These are phyloP conservation scores for Panagrolaimus sp. DNA, from an alignment of 1,140 invertebrate genomes.

Conservation along the genomic window DNA sequence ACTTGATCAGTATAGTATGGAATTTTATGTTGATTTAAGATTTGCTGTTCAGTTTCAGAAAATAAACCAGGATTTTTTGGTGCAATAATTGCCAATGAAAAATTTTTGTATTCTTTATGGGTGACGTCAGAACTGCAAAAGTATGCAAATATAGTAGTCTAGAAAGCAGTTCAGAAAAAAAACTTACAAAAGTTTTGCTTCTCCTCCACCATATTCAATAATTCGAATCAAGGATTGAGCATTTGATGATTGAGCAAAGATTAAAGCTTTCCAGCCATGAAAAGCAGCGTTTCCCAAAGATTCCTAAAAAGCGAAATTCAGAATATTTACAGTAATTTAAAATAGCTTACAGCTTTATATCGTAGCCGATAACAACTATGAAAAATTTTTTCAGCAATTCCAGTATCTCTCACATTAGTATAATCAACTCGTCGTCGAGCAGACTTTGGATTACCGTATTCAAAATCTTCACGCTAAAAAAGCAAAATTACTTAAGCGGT, in stretches of 20 bases:
- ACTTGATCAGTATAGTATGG: slow-evolving; percentile 7
- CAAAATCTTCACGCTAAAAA: not conserved
- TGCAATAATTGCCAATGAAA: too few relatives aligned
- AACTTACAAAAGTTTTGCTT: slow-evolving; percentile 8
- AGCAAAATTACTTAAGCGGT: not conserved
- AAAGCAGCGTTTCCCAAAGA: not conserved
- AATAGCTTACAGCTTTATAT: not conserved
- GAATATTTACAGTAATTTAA: not conserved
- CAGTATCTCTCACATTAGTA: not conserved
- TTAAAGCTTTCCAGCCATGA: not conserved
- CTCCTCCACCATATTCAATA: slow-evolving; percentile 1
- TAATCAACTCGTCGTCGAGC: not conserved
- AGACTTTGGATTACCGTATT: slow-evolving; percentile 5
- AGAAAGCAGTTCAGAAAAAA: not conserved
- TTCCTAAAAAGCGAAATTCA: not conserved
- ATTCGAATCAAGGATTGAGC: not conserved
- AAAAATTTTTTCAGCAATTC: not conserved
- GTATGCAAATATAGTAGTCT: too few relatives aligned
- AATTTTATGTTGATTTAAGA: not conserved
- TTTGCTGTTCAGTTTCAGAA: not conserved
- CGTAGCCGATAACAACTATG: not conserved
- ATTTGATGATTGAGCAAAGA: not conserved
- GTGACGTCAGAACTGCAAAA: too few relatives aligned
- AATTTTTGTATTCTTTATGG: too few relatives aligned
- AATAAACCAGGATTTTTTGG: too few relatives aligned